These are phyloP conservation scores for Helogale parvula DNA, from an alignment of 2,113 vertebrate species.

Conservation along the genomic window DNA sequence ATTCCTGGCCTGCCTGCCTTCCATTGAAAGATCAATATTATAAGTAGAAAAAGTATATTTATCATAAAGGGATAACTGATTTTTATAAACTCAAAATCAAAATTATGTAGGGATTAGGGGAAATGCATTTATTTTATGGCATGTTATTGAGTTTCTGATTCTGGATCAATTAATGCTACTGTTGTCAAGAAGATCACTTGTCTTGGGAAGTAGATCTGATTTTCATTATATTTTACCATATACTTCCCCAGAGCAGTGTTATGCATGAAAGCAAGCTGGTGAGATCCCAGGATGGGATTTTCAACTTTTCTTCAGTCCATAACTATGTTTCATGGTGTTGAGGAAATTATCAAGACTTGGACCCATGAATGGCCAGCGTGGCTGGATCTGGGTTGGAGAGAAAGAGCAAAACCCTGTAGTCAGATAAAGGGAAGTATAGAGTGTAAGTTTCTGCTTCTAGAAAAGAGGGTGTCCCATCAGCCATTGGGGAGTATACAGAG, in stretches of 20 bases:
- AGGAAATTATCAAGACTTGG: neutral
- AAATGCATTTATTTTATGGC: constrained; percentile 6
- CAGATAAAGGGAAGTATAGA: neutral
- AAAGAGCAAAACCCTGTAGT: neutral
- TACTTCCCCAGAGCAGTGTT: neutral
- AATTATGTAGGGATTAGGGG: neutral
- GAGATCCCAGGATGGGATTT: neutral
- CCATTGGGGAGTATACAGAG: neutral
- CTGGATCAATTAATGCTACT: neutral
- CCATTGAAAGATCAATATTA: neutral
- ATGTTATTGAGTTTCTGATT: neutral
- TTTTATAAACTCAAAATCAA: constrained; percentile 23
- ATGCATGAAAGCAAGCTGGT: neutral
- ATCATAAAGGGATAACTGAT: neutral
- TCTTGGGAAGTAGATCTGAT: neutral
- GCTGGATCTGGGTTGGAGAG: neutral
- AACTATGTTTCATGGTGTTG: neutral
- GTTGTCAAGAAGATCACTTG: constrained; percentile 1
- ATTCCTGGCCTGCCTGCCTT: neutral
- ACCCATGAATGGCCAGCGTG: neutral
- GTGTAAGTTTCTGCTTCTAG: neutral
- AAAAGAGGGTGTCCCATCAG: neutral
- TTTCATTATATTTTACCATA: constrained; percentile 40
- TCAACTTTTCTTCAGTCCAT: constrained; percentile 23
- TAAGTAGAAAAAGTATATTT: neutral